Conservation (phyloP, 1,140 invertebrate genomes). For the Drosophila novamexicana region DNA sequence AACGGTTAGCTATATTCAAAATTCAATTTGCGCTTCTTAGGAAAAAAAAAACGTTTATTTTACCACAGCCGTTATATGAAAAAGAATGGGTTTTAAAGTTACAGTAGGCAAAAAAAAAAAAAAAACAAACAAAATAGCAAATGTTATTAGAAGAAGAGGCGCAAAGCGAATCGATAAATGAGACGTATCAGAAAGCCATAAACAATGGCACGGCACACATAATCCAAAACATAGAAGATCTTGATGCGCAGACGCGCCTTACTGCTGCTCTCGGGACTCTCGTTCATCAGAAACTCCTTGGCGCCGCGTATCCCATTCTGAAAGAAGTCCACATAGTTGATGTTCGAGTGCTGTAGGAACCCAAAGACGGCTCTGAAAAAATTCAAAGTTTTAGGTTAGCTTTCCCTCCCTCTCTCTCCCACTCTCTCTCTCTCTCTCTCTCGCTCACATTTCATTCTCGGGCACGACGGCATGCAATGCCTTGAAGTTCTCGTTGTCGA, state of each 20-base stretch:
- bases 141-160: constrained; percentile 7
- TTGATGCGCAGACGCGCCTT: constrained; percentile 58
- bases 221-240: constrained; percentile 65
- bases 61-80: constrained; percentile 24
- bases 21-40: not conserved
- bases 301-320: constrained; percentile 86
- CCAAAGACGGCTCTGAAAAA: constrained; percentile 54
- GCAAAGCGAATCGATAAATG: constrained; percentile 41
- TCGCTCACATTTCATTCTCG: constrained; percentile 86
- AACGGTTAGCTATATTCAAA: not conserved
- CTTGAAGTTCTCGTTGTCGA: constrained; percentile 90
- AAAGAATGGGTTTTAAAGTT: constrained; percentile 5
- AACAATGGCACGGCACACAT: constrained; percentile 46
- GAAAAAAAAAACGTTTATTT: constrained; percentile 17
- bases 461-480: constrained; percentile 87
- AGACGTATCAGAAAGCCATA: constrained; percentile 56
- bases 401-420: not conserved
- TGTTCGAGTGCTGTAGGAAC: constrained; percentile 82
- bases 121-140: constrained; percentile 6
- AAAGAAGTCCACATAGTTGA: constrained; percentile 85
- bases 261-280: constrained; percentile 85
- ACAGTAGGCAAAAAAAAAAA: not conserved
- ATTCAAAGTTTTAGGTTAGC: not conserved
- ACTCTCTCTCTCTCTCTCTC: too few relatives aligned
- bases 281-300: constrained; percentile 86